Base-by-base conservation (phyloP, 2,888 invertebrate species). In the Macrosiphum euphorbiae region DNA sequence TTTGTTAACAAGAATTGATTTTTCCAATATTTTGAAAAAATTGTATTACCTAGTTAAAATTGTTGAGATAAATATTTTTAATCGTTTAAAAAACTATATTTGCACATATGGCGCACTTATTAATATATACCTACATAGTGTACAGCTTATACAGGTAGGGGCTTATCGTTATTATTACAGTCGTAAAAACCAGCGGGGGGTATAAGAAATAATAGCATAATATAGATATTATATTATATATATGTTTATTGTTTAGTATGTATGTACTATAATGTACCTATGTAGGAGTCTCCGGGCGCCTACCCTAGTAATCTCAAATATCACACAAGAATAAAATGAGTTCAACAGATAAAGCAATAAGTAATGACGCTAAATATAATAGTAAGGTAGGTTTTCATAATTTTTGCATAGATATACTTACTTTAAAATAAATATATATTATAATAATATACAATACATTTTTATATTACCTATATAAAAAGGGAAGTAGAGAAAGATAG, bases 91-190 rank as follows among this genome's bases (percentile, higher is more conserved):
- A 67, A n/a, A 28, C 13, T 61, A 67, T 67, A 67, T 35, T 67
- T 35, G 16, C 35, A 67, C 16, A n/a, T 20, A n/a, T 20, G 35
- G 7, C 2, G 67, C 7, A 20, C 35, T 67, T 47, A 47, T 47
- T 47, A 44, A 44, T n/a, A 28, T 58, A 67, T n/a, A 67, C 67
- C 16, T 16, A 67, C 67, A 35, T 16, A 67, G 24, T 16, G 16
- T 67, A n/a, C 1, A 67, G 7, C 67, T 3, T 44, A 88, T 88
- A 55, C 11, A 88, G 55, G 10, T 41, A 52, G 20, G 24, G 50
- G 78, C 13, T 78, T 52, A 41, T 26, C 26, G 41, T 41, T 78
- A 28, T 90, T 90, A 67, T 35, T 90, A 90, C n/a, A 78, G 78
- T 52, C 13, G 8, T 90, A 50, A 78, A 78, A 90, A 52, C 26